Evolutionary conservation across 2,797 vertebrate species (phyloP), one percentile per base, ranked within the genome.

Genomic region (Poeciliopsis turneri): DNA sequence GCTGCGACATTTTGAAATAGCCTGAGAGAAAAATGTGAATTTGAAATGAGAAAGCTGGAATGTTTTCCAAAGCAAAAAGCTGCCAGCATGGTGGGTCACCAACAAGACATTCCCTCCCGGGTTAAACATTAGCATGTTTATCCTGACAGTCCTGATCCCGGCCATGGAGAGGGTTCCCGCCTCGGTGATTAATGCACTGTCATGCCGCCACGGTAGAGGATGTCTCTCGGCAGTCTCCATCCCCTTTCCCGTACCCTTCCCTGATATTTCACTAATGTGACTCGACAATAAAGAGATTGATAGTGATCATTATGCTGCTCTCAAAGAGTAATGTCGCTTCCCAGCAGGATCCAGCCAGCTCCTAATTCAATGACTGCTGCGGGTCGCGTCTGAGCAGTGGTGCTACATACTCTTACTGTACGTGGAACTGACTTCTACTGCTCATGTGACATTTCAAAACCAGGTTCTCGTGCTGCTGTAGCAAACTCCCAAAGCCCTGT

Each of bases 241-340:
- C 88, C 90, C 80, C 83, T 88, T 89, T 86, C 89, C 90, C 80
- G 87, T 87, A 71, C 90, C 90, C 92, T 89, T 89, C 91, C 89
- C 90, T 90, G 91, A 93, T 92, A 93, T 93, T 91, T 86, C 92
- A 87, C 91, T 95, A 95, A 95, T 94, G 92, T 89, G 92, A 92
- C 92, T 93, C 78, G 92, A 94, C 94, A 91, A 90, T 88, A 91
- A 88, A 90, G 92, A 95, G 94, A 95, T 95, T 92, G 94, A 95
- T 95, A 88, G 92, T 78, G 86, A 93, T 95, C 94, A 92, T 95
- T 94, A 94, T 82, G 84, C 90, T 39, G 88, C 92, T 92, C 88
- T 93, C 88, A 93, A 94, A 94, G 92, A 94, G 92, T 92, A 92
- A 94, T 93, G 92, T 89, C 89, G 88, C 89, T 90, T 91, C 90